Evolutionary conservation across 35 echinoderm and acorn worm species (phyloP).

Genomic region (Stichopus chloronotus): DNA sequence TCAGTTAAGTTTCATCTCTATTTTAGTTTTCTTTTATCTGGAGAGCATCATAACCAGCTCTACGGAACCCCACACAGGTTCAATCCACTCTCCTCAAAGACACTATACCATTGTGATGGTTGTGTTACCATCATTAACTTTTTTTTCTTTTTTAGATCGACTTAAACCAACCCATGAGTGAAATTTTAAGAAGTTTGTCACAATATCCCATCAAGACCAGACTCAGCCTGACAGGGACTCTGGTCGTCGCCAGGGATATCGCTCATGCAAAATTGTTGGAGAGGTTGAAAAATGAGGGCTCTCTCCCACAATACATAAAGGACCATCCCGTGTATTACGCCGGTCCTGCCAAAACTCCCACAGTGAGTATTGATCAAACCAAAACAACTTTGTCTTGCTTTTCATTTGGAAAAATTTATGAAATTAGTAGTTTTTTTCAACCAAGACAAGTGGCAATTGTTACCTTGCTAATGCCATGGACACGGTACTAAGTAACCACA

Average conservation of each 20-base stretch:
- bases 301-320: constrained; percentile 92
- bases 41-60: too few species aligned
- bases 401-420: too few species aligned
- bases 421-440: too few species aligned
- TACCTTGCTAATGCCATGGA: too few species aligned
- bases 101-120: not conserved
- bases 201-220: constrained; percentile 88
- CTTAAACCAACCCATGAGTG: constrained; percentile 88
- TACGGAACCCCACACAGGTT: too few species aligned
- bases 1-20: too few species aligned
- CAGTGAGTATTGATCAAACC: constrained; percentile 50
- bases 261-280: constrained; percentile 97
- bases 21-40: too few species aligned
- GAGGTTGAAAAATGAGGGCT: constrained; percentile 70
- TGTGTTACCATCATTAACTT: not conserved
- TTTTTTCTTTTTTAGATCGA: constrained; percentile 62
- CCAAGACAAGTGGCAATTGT: too few species aligned
- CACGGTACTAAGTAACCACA: too few species aligned
- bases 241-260: constrained; percentile 97
- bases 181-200: constrained; percentile 67
- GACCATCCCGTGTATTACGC: constrained; percentile 98
- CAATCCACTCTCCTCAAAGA: too few species aligned
- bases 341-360: constrained; percentile 96
- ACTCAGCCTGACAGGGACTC: constrained; percentile 84
- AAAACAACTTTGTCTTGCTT: not conserved